Conservation (phyloP, 30 jellyfish, hydroid and myxozoan genomes). For the Calvadosia cruxmelitensis region DNA sequence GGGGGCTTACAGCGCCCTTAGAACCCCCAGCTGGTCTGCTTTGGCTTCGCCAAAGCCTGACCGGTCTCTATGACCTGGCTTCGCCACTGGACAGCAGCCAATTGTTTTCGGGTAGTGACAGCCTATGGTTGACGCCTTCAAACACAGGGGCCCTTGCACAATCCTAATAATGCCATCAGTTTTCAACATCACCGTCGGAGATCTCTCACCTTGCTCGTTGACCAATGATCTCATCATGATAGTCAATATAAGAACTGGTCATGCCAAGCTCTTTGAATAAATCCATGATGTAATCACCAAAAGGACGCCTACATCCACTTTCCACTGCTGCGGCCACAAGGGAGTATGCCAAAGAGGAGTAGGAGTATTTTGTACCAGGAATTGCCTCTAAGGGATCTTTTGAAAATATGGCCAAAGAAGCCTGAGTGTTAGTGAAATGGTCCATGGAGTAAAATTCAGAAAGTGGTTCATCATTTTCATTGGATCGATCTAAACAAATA, state of each 20-base stretch:
- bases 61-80: too few species aligned
- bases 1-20: too few species aligned
- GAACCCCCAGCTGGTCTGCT: too few species aligned
- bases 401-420: constrained; percentile 15
- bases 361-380: constrained; percentile 53
- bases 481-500: neutral
- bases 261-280: constrained; percentile 28
- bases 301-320: constrained; percentile 29
- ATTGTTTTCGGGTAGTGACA: too few species aligned
- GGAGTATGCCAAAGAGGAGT: constrained; percentile 62
- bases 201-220: constrained; percentile 37
- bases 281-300: constrained; percentile 30
- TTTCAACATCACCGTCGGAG: neutral
- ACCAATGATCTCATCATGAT: constrained; percentile 36
- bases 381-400: constrained; percentile 33
- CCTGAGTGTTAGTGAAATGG: constrained; percentile 20
- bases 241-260: constrained; percentile 26
- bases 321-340: constrained; percentile 53
- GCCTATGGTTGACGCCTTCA: too few species aligned
- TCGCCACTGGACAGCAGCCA: too few species aligned
- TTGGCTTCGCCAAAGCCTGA: too few species aligned
- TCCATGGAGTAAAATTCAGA: constrained; percentile 32
- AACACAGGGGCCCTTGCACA: too few species aligned
- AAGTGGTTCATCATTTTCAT: neutral
- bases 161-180: too few species aligned